Base-by-base conservation (phyloP, 2,113 vertebrate species). In the Hippocampus barbouri region DNA sequence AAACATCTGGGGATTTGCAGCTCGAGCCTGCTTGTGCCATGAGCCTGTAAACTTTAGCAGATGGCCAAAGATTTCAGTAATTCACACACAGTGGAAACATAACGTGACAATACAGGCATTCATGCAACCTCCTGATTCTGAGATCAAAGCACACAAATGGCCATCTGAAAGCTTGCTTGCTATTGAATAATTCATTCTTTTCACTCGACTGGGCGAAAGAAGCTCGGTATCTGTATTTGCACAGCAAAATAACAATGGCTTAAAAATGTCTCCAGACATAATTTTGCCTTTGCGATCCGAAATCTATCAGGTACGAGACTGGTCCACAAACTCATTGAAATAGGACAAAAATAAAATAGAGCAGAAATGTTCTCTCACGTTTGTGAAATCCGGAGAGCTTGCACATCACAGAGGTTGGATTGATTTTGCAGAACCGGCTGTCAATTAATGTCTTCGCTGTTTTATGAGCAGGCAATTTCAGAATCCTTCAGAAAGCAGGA, bases 101-200 rank as follows among this genome's bases (percentile, higher is more conserved):
- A 96, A 96, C 93, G 95, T 93, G 93, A 97, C 94, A 98, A 97
- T 96, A 95, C 95, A 94, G 93, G 94, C 94, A 97, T 96, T 96
- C 95, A 96, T 92, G 93, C 94, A 91, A 94, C 92, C 87, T 94
- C 94, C 94, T 92, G 94, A 95, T 94, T 95, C 92, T 80, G 83
- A 96, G 94, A 96, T 97, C 95, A 97, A 98, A 98, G 95, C 94
- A 90, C 92, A 93, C 93, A 94, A 94, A 95, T 93, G 92, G 94
- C 93, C 93, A 94, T 94, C 95, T 96, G 95, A 94, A 96, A 95
- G 95, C 94, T 94, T 92, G 94, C 93, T 94, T 92, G 93, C 94
- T 95, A 94, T 92, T 94, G 94, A 96, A 95, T 95, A 92, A 96
- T 96, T 94, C 94, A 94, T 95, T 95, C 93, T 94, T 95, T 95